Conservation (phyloP, 1,140 invertebrate genomes). For the Luehdorfia chinensis region DNA sequence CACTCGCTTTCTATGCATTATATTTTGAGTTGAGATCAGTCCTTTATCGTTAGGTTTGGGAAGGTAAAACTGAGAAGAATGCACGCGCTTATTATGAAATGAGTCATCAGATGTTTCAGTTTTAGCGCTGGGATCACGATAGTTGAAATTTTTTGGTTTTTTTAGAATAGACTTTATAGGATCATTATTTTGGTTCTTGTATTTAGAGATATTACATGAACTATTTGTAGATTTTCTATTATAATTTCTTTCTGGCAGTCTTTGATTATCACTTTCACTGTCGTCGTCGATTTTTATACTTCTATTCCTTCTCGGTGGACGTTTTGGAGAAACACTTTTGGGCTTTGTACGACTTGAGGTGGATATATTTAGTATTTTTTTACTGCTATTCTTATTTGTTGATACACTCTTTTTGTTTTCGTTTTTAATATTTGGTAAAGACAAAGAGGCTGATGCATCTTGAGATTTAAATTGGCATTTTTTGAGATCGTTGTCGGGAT, state of each 20-base stretch:
- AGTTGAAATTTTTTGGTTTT: slow-evolving; percentile 76
- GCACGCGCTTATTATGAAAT: slow-evolving; percentile 50
- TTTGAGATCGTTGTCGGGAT: slow-evolving; percentile 72
- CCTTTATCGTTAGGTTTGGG: slow-evolving; percentile 77
- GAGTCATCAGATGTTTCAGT: slow-evolving; percentile 48
- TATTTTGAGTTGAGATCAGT: slow-evolving; percentile 42
- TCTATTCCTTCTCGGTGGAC: slow-evolving; percentile 61
- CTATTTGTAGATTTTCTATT: slow-evolving; percentile 41
- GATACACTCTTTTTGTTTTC: slow-evolving; percentile 55
- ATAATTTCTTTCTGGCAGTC: slow-evolving; percentile 47
- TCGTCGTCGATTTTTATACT: slow-evolving; percentile 66
- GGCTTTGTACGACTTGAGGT: slow-evolving; percentile 60
- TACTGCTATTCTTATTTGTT: slow-evolving; percentile 53
- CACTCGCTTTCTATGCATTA: slow-evolving; percentile 76
- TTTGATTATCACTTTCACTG: slow-evolving; percentile 69
- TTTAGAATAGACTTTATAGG: slow-evolving; percentile 83
- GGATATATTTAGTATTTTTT: slow-evolving; percentile 45
- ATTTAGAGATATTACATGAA: slow-evolving; percentile 36
- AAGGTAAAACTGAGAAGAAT: slow-evolving; percentile 82
- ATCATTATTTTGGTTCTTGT: slow-evolving; percentile 58
- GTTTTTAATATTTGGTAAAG: slow-evolving; percentile 66
- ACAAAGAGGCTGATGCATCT: slow-evolving; percentile 46
- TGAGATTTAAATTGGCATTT: slow-evolving; percentile 56
- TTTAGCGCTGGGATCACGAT: slow-evolving; percentile 36
- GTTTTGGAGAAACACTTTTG: slow-evolving; percentile 66